Conservation (phyloP, 2,113 vertebrate species). For the Donacobius atricapilla region DNA sequence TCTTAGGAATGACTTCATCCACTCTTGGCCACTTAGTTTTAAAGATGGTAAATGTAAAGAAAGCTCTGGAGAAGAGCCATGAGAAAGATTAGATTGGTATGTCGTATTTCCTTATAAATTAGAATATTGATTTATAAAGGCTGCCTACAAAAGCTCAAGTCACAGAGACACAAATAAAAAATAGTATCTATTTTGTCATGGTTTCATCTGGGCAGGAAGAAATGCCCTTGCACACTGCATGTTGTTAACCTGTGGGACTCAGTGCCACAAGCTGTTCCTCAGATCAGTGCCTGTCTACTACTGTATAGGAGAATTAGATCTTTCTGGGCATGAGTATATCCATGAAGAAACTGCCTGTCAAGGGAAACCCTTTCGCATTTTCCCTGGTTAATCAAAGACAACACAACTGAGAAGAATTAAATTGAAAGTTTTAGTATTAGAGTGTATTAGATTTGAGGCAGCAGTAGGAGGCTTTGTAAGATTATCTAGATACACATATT, state of each 20-base stretch:
- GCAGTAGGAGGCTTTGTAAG: constrained; percentile 39
- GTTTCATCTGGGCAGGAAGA: neutral
- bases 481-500: constrained; percentile 29
- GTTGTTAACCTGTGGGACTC: constrained; percentile 38
- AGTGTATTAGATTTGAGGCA: constrained; percentile 30
- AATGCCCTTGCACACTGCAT: neutral
- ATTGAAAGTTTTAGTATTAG: constrained; percentile 42
- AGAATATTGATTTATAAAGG: neutral
- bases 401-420: constrained; percentile 51
- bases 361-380: constrained; percentile 2
- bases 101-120: neutral
- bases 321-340: neutral
- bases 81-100: neutral
- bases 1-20: neutral
- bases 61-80: neutral
- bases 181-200: neutral
- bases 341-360: neutral
- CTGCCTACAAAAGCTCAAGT: neutral
- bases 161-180: neutral
- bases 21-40: neutral
- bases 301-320: constrained; percentile 2
- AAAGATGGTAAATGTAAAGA: neutral
- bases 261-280: neutral
- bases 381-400: constrained; percentile 61
- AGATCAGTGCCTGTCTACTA: neutral